phyloP scores from a whole-genome alignment of 2,113 vertebrate genomes.

The Pelusios castaneus region DNA sequence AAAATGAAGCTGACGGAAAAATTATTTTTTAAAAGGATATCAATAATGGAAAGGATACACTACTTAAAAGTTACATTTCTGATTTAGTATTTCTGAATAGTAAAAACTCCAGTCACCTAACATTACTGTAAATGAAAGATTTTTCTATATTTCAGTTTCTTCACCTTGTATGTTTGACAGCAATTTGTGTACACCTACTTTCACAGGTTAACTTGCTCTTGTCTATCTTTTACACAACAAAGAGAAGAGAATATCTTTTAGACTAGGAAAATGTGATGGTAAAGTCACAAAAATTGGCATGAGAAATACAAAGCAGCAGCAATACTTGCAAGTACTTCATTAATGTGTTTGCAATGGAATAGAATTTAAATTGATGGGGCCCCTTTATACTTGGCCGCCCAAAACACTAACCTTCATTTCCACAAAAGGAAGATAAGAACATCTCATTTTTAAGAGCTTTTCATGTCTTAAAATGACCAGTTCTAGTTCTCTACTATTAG shows the following conservation, averaged over 20 bases:
- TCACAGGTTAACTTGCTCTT: not conserved
- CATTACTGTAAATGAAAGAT: no score
- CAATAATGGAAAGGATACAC: constrained; percentile 37
- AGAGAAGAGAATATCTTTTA: not conserved
- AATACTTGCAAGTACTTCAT: not conserved
- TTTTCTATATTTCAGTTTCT: not conserved
- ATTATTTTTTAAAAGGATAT: not conserved
- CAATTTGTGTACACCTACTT: not conserved
- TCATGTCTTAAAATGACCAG: constrained; percentile 17
- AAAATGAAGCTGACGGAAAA: not conserved
- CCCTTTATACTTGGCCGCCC: rapidly evolving
- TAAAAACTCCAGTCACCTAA: no score
- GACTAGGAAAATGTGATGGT: not conserved
- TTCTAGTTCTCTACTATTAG: constrained; percentile 2
- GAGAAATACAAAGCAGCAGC: not conserved
- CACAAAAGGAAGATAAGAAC: not conserved
- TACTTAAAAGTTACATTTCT: not conserved
- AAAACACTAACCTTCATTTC: not conserved
- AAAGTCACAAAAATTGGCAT: not conserved
- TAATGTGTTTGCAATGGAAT: not conserved
- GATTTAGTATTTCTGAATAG: not conserved
- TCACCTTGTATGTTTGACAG: not conserved
- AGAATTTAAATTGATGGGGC: not conserved
- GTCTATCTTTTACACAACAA: not conserved
- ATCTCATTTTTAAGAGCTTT: not conserved